Evolutionary conservation across 1,140 invertebrate species (phyloP), one percentile per base, ranked within the genome.

Genomic region (Periplaneta americana): DNA sequence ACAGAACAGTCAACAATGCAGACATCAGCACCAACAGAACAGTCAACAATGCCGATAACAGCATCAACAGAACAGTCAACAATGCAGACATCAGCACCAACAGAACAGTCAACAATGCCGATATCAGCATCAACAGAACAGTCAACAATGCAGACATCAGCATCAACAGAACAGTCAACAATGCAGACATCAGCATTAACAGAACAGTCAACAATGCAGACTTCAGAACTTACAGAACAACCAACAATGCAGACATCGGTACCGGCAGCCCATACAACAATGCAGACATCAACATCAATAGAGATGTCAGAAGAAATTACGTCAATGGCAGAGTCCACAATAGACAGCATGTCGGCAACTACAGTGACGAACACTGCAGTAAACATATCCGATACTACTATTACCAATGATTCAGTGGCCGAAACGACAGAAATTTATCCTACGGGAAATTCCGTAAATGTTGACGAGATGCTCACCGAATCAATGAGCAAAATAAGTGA

Each of bases 31-130:
- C 48, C 39, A 74, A 34, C 22, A 78, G 81, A 84, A 81, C 77
- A 74, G 79, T 77, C 79, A 36, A 79, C 83, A 80, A 33, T 35
- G 32, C 18, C n/a, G n/a, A n/a, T 5, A 35, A 10, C 34, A n/a
- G 5, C 77, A 37, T n/a, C 1, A 10, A 78, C 17, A 34, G 76
- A 78, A 34, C 76, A 36, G 22, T 22, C 77, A 34, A 78, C 77
- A 37, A 34, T n/a, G n/a, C n/a, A 78, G 8, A 80, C 80, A 28
- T 2, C 34, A 28, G 34, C 34, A 78, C 8, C n/a, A 10, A 78
- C 77, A 78, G 35, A 78, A 32, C 35, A 37, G 18, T 10, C 35
- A 78, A 13, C 33, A 37, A 13, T 35, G 32, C 18, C n/a, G n/a
- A n/a, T 5, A 35, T 4, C 34, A n/a, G 5, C 77, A 37, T n/a